phyloP scores from a whole-genome alignment of 2,797 vertebrate genomes.

The Enteromius thamalakanensis region DNA sequence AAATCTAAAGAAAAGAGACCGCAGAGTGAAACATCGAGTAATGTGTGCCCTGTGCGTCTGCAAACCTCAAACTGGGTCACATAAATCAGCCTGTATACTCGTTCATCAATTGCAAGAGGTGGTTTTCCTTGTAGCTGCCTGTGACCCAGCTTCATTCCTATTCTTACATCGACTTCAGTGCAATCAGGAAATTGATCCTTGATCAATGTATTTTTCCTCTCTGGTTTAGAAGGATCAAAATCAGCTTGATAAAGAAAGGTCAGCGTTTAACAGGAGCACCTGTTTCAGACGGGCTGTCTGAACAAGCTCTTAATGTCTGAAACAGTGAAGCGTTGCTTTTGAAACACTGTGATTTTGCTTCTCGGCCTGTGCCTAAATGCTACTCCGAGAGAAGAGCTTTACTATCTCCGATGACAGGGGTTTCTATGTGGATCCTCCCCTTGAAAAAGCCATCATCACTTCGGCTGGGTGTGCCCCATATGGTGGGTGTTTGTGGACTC shows the following conservation, averaged over 20 bases:
- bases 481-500: conserved; percentile 41
- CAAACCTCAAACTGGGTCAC: conserved; percentile 41
- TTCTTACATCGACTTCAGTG: conserved; percentile 14
- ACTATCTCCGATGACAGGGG: conserved; percentile 18
- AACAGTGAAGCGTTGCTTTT: neutral
- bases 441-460: conserved; percentile 39
- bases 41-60: conserved; percentile 22
- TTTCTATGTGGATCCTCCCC: conserved; percentile 40
- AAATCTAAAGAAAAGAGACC: neutral
- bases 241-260: conserved; percentile 17
- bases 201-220: conserved; percentile 19
- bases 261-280: conserved; percentile 35
- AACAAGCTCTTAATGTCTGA: conserved; percentile 4
- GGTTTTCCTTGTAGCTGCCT: conserved; percentile 19
- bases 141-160: conserved; percentile 24
- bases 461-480: conserved; percentile 43
- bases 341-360: conserved; percentile 17
- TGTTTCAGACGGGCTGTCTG: conserved; percentile 32
- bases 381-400: conserved; percentile 7
- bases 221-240: conserved; percentile 5
- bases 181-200: conserved; percentile 32
- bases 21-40: neutral
- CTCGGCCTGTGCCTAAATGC: neutral
- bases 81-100: conserved; percentile 32
- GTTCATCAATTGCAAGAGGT: conserved; percentile 33